Base-by-base conservation (phyloP, 2,797 vertebrate species). In the Protosalanx chinensis region DNA sequence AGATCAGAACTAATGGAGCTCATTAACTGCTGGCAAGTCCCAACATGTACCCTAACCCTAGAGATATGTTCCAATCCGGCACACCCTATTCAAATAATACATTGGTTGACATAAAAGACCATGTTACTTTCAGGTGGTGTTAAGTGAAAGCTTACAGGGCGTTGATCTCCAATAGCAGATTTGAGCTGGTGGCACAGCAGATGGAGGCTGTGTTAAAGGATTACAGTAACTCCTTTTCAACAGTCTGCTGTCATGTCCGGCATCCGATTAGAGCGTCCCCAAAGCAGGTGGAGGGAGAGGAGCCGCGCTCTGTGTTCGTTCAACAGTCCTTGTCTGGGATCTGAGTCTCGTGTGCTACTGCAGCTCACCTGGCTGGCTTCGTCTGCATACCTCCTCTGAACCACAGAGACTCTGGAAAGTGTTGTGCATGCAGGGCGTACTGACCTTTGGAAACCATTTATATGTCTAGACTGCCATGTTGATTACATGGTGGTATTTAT, bases 401-500 rank as follows among this genome's bases (percentile, higher is more conserved):
- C 51, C 49, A 23, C 70, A 68, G 72, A 33, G 60, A 68, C 72
- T 65, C 74, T 63, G 70, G 72, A 79, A 77, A 69, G 72, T 76
- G 80, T 75, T 63, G 76, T 80, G 73, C 79, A 85, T 86, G 84
- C 79, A 71, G 76, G 72, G 59, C 68, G 20, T 27, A 56, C 67
- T 0, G 67, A 76, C 75, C 74, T 83, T 80, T 72, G 69, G 2
- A 51, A 67, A 63, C 75, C 67, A 76, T 58, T 71, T 68, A 67
- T 75, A 81, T 79, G 59, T 15, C 16, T 76, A 73, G 77, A 64
- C 66, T 82, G 86, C 82, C 87, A 92, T 93, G 93, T 77, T 93
- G 70, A 85, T 91, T 66, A 90, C 85, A 76, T 91, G 87, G 79
- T 93, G 92, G 91, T 90, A 84, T 85, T 80, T 93, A 65, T 93